Base-by-base conservation (phyloP, 2,888 invertebrate genomes). In the Dendrolimus pini region DNA sequence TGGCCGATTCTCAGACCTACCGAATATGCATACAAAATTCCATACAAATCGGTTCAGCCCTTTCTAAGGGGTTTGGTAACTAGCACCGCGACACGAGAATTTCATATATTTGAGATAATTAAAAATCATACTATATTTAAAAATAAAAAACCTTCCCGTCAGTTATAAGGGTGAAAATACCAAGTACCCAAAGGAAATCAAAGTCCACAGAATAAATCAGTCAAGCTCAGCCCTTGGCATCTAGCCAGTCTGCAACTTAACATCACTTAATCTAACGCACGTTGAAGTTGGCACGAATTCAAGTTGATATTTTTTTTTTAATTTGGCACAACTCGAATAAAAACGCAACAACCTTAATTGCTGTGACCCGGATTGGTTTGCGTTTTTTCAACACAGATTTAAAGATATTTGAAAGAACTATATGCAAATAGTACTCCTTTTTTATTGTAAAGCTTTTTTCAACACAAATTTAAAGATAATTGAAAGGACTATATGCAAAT, bases 191-290 rank as follows among this genome's bases (percentile, higher is more conserved):
- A 47, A 7, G 47, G 9, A 47, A 47, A 47, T 47, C 47, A 62
- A 56, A 59, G 59, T 58, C 61, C 58, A 47, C 53, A 53, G 18
- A 54, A 77, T 83, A 82, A 83, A 83, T 83, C 81, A 80, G 77
- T 70, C 72, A 70, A 12, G 66, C 63, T 56, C 30, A 30, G 30
- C 3, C 67, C 66, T 68, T 80, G 80, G 80, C 79, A 60, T 56
- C 12, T 3, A 57, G 81, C 82, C 83, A 83, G 72, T 61, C 63
- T 71, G 68, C 69, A 72, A 74, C 71, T 83, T 82, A 82, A 78
- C 85, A 82, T 81, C 83, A 82, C 79, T 84, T 84, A 85, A 85
- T 86, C 85, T 85, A 84, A 82, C 79, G 70, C 74, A 69, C 70
- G 62, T 67, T 64, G 64, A 70, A 66, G 74, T 77, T 87, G 85